A percentile compares a stretch with the other conserved stretches of the same genome.
phyloP scores from a whole-genome alignment of 2,888 invertebrate genomes.

The Pterostichus niger region DNA sequence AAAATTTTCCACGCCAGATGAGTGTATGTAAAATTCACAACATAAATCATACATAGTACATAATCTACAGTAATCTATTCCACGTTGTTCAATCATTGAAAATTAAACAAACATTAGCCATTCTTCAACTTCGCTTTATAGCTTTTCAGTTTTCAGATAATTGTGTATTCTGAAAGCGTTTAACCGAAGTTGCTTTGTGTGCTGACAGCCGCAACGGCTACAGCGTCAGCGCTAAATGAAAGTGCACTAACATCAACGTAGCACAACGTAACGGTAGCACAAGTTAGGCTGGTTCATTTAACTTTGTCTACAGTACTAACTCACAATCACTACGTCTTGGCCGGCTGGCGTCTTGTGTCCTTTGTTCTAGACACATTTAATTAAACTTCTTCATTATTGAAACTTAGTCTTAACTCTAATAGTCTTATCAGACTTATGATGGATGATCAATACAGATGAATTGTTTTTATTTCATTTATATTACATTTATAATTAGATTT shows the following conservation, averaged over 20 bases:
- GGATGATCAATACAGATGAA: neutral
- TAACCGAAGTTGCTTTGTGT: constrained; percentile 5
- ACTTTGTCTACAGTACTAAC: neutral
- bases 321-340: neutral
- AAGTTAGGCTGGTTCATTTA: constrained; percentile 14
- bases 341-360: neutral
- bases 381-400: constrained; percentile 12
- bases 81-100: neutral
- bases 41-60: too few relatives aligned
- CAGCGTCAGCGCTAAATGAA: constrained; percentile 19
- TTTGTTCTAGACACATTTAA: constrained; percentile 19
- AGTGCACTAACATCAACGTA: neutral
- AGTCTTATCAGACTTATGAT: neutral
- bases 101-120: constrained; percentile 18
- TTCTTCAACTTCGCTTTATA: constrained; percentile 5
- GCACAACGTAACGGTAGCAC: neutral
- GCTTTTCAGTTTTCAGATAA: constrained; percentile 12
- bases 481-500: too few relatives aligned
- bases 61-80: neutral
- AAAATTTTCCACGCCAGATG: too few relatives aligned
- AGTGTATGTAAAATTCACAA: too few relatives aligned
- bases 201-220: constrained; percentile 10
- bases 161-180: constrained; percentile 32
- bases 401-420: too few relatives aligned
- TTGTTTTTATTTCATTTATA: neutral